phyloP scores from a whole-genome alignment of 2,797 vertebrate genomes.

The Tachyglossus aculeatus region DNA sequence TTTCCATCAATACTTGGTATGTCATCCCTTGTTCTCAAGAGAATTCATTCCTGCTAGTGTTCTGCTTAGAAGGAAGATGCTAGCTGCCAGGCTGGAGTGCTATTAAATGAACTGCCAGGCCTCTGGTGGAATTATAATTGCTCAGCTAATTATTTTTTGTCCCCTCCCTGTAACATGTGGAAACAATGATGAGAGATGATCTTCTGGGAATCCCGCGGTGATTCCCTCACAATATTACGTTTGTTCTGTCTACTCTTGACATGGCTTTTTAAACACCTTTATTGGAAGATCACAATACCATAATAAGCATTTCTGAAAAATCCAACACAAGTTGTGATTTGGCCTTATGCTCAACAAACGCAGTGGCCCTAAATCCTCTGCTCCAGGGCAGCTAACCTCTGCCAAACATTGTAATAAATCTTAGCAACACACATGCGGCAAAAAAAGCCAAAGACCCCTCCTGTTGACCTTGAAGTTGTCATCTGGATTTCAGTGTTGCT shows the following conservation, averaged over 20 bases:
- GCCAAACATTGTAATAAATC: background rate
- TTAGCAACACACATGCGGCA: background rate
- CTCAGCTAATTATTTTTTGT: too few species aligned
- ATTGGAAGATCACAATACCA: background rate
- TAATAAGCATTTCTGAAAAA: background rate
- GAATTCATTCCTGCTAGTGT: too few species aligned
- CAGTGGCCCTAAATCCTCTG: background rate
- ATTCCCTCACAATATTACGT: background rate
- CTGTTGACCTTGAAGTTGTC: constrained; percentile 46
- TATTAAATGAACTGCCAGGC: too few species aligned
- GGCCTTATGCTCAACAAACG: too few species aligned
- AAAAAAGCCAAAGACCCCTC: constrained; percentile 19
- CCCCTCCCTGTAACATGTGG: background rate
- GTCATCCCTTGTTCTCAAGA: too few species aligned
- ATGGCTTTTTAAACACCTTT: too few species aligned
- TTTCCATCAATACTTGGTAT: too few species aligned
- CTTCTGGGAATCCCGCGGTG: background rate
- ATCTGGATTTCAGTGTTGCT: constrained; percentile 27
- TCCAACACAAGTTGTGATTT: too few species aligned
- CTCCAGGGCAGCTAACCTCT: background rate
- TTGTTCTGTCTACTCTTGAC: constrained; percentile 10
- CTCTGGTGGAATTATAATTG: too few species aligned
- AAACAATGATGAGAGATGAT: background rate
- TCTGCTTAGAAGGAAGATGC: too few species aligned
- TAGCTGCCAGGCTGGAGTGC: too few species aligned